Evolutionary conservation across 2,113 vertebrate species (phyloP).

Genomic region (Ardeotis arabs): DNA sequence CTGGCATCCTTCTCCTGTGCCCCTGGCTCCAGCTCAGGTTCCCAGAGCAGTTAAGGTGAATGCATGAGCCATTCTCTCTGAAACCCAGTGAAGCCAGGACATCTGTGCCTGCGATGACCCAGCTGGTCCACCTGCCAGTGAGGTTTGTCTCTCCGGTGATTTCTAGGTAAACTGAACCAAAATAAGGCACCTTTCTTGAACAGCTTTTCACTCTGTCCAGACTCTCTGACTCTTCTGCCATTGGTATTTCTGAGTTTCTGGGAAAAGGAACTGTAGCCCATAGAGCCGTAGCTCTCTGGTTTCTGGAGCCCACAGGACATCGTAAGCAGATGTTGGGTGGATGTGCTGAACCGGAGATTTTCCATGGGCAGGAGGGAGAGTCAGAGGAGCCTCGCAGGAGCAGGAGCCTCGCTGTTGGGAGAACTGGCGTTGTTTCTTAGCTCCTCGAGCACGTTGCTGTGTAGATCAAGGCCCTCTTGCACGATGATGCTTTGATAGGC

Average conservation of each 20-base stretch:
- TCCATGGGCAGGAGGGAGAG: too few relatives aligned
- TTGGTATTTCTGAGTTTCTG: background rate
- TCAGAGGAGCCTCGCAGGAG: background rate
- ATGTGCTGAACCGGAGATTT: background rate
- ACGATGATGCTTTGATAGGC: fast-evolving
- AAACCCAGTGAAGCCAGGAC: background rate
- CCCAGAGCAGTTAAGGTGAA: background rate
- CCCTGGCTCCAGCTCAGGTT: background rate
- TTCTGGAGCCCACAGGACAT: background rate
- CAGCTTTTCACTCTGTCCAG: background rate
- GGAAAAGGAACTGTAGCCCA: background rate
- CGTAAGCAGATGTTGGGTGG: background rate
- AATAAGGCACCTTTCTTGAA: background rate
- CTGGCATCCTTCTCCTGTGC: background rate
- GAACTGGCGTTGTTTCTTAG: background rate
- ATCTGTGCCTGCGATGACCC: background rate
- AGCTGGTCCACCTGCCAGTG: background rate
- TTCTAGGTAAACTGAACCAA: background rate
- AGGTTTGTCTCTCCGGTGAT: background rate
- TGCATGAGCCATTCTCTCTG: background rate
- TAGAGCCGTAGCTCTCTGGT: fast-evolving
- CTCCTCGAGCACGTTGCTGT: background rate
- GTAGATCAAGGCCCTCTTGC: background rate
- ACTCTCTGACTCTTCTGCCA: background rate
- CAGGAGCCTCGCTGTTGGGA: background rate